Percentiles rank a stretch among this genome's conserved stretches.
These are phyloP conservation scores for Molossus molossus DNA, from an alignment of 2,797 vertebrate genomes.

Conservation along the genomic window DNA sequence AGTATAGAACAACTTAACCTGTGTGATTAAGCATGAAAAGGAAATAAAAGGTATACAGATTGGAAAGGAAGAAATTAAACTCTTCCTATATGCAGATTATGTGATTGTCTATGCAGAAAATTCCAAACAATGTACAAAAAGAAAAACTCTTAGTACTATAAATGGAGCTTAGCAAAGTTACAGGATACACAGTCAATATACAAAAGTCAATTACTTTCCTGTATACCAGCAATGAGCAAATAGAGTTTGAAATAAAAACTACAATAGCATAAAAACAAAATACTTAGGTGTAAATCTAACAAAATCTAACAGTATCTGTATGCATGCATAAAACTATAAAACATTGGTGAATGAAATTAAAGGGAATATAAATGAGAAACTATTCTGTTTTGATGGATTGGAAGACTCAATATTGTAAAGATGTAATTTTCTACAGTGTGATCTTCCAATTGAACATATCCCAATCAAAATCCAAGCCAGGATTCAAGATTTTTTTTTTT, in stretches of 20 bases:
- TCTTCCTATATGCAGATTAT: not conserved
- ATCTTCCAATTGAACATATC: not conserved
- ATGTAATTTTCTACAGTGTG: not conserved
- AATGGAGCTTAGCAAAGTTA: not conserved
- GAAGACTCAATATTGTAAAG: not conserved
- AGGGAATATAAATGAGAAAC: not conserved
- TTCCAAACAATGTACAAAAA: not conserved
- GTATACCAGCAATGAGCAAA: not conserved
- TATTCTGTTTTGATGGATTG: not conserved
- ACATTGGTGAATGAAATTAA: not conserved
- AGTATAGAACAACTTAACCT: not conserved
- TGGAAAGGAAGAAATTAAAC: not conserved
- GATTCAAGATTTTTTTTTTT: not conserved
- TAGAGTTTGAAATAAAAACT: not conserved
- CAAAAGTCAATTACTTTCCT: not conserved
- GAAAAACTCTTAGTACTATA: not conserved
- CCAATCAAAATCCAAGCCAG: not conserved
- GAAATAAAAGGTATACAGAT: not conserved
- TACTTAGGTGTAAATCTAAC: not conserved
- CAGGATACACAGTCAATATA: not conserved
- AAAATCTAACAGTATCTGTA: not conserved
- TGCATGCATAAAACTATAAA: not conserved
- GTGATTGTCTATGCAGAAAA: not conserved
- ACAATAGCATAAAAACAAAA: not conserved
- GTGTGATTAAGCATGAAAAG: not conserved